Base-by-base conservation (phyloP, 2,888 invertebrate genomes). In the Drosophila imparisetae region DNA sequence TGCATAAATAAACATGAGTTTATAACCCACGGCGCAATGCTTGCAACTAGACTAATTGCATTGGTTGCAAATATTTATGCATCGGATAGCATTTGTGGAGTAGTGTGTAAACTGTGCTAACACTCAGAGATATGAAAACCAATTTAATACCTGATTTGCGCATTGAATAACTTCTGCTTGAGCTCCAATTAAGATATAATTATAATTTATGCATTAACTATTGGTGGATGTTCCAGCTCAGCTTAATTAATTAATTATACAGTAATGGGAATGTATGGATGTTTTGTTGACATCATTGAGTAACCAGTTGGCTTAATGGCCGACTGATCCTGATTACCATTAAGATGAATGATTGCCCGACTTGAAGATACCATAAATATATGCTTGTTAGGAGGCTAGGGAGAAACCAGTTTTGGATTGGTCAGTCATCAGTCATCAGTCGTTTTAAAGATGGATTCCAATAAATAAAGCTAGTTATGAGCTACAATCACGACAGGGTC, bases 1-100 rank as follows among this genome's bases (percentile, higher is more conserved):
- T 30, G 57, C 57, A 80, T 82, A 66, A 85, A 87, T 83, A 85
- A 72, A 75, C 72, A 85, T 80, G 80, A 62, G 42, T 8, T 55
- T 83, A 70, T 69, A 66, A 36, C 69, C 64, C 34, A 61, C 53
- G 60, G 64, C 50, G 3, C 27, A 40, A 45, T 36, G 52, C 69
- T 63, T 49, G 36, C 53, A 30, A 66, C 71, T 67, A 49, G 57
- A 62, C 78, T 67, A 76, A 81, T 29, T 45, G 45, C 24, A 45
- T 45, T 24, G 45, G 24, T 84, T 84, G 72, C 73, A 64, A 72
- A 68, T 75, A 72, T 81, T 79, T 67, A 77, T 84, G 68, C 61
- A 61, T 42, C 72, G 15, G 4, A 24, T 34, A 30, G 4, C 42
- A 52, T 42, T 40, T 6, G 0, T 5, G 21, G 34, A 15, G 34